Conservation (phyloP, 2,888 invertebrate genomes). For the Brenthis hecate region DNA sequence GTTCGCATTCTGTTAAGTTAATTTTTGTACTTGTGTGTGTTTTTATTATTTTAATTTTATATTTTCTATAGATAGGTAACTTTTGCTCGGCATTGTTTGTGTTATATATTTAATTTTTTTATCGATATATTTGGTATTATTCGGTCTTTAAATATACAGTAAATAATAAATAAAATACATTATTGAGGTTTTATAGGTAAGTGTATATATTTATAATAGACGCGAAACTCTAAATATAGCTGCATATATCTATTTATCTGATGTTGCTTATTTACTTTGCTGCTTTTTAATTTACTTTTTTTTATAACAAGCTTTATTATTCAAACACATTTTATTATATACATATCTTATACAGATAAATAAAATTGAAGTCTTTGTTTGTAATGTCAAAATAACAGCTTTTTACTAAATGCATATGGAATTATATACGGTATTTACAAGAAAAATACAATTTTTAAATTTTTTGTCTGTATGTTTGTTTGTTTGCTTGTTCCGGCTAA, state of each 20-base stretch:
- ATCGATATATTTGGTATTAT: neutral
- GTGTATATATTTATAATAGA: constrained; percentile 44
- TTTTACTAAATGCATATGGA: too few species aligned
- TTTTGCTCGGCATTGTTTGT: constrained; percentile 27
- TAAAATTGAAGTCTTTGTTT: too few species aligned
- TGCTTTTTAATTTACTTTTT: constrained; percentile 58
- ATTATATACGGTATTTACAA: too few species aligned
- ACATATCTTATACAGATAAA: neutral
- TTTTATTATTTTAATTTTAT: constrained; percentile 14
- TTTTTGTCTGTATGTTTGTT: too few species aligned
- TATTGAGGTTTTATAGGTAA: constrained; percentile 33
- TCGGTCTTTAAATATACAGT: neutral
- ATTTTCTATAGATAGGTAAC: constrained; percentile 7
- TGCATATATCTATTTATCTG: constrained; percentile 47
- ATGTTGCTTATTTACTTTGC: constrained; percentile 71
- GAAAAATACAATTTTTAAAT: too few species aligned
- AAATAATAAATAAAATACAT: neutral
- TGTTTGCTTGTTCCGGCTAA: too few species aligned
- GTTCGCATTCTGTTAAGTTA: constrained; percentile 53
- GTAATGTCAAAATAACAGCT: too few species aligned
- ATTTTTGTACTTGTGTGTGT: constrained; percentile 18
- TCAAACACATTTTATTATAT: constrained; percentile 2
- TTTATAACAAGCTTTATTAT: constrained; percentile 33
- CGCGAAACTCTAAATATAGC: constrained; percentile 44
- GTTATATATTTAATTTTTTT: constrained; percentile 2